Evolutionary conservation across 2,113 vertebrate species (phyloP).

Genomic region (Peromyscus maniculatus): DNA sequence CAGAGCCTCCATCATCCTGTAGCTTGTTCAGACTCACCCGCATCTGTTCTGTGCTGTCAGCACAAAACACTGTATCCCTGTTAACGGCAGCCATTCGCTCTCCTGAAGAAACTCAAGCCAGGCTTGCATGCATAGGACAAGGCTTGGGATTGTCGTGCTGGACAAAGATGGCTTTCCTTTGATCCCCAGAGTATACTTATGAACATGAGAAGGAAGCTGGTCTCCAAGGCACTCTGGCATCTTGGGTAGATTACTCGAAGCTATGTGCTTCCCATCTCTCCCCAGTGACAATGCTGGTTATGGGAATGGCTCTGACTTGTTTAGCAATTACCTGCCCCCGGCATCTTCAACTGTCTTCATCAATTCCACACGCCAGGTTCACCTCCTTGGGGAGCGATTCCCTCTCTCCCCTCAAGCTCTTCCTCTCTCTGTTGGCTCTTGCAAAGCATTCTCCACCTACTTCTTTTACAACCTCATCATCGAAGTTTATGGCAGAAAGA

Average conservation of each 20-base stretch:
- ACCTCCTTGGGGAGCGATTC: conserved; percentile 49
- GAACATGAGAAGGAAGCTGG: not conserved
- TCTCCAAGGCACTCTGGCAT: not conserved
- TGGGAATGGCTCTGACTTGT: not conserved
- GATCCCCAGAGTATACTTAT: not conserved
- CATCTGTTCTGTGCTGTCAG: not conserved
- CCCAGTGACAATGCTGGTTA: not conserved
- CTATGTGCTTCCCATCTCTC: not conserved
- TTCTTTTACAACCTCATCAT: not conserved
- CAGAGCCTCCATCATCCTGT: no score
- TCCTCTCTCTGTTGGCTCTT: not conserved
- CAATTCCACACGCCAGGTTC: not conserved
- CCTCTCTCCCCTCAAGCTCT: not conserved
- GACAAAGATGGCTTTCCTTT: not conserved
- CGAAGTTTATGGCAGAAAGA: not conserved
- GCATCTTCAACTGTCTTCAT: not conserved
- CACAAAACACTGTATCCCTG: no score
- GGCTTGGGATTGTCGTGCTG: accelerated
- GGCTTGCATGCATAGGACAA: not conserved
- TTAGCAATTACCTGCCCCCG: not conserved
- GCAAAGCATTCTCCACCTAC: not conserved
- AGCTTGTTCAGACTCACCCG: not conserved
- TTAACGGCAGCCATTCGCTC: not conserved
- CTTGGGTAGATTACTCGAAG: not conserved
- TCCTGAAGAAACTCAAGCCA: not conserved